Evolutionary conservation across 2,888 invertebrate genomes (phyloP).

Genomic region (Candidula unifasciata): DNA sequence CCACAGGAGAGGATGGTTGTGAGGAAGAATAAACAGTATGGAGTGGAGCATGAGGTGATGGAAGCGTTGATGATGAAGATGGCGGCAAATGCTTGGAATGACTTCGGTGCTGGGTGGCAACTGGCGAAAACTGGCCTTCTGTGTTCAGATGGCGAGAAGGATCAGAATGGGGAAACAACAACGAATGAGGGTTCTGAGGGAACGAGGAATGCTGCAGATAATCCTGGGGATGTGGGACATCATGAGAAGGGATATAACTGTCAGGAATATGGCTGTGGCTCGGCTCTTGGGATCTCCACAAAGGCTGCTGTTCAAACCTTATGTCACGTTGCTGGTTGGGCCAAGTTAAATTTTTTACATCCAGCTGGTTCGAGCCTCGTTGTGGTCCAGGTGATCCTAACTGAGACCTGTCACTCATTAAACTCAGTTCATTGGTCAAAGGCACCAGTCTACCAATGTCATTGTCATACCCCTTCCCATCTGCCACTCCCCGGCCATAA

Average conservation of each 20-base stretch:
- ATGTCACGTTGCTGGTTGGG: constrained; percentile 17
- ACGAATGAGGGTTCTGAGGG: constrained; percentile 15
- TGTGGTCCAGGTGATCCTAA: constrained; percentile 18
- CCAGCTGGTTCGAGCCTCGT: not conserved
- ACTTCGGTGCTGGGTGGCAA: constrained; percentile 15
- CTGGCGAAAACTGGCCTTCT: not conserved
- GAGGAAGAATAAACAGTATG: not conserved
- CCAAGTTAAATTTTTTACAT: constrained; percentile 45
- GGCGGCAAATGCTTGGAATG: constrained; percentile 28
- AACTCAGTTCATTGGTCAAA: constrained; percentile 38
- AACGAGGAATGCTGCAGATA: not conserved
- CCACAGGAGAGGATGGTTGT: not conserved
- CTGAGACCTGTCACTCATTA: constrained; percentile 29
- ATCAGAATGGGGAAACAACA: constrained; percentile 32
- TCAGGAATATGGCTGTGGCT: not conserved
- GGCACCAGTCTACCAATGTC: constrained; percentile 52
- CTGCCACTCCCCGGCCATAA: constrained; percentile 30
- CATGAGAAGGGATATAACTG: constrained; percentile 14
- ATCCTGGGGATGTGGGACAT: constrained; percentile 3
- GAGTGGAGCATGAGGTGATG: not conserved
- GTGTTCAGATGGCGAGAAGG: constrained; percentile 28
- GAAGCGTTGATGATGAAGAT: constrained; percentile 12
- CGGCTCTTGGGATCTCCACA: constrained; percentile 25
- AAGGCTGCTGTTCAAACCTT: constrained; percentile 18
- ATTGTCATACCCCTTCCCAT: constrained; percentile 46